Evolutionary conservation across 1,140 invertebrate genomes (phyloP), one percentile per base, ranked within the genome.

Genomic region (Drosophila nannoptera): DNA sequence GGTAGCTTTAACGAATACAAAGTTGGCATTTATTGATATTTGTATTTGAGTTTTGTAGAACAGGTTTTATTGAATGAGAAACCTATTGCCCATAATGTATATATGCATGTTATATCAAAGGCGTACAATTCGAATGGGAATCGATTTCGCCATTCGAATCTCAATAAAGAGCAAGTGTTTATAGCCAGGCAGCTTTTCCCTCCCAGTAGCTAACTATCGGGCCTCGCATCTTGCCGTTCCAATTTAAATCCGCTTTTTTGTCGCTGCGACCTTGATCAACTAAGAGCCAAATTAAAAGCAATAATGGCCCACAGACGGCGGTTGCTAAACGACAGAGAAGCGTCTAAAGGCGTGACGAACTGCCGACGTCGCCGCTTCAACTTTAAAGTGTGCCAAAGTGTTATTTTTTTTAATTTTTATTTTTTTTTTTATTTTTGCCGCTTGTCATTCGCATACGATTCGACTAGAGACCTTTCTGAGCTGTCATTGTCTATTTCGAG

Each of bases 291-390:
- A 83, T 84, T 75, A 84, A 84, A 78, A 77, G 65, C 81, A 76
- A 84, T 83, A 84, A 83, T 84, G 62, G 78, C 69, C 72, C 77
- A 66, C 49, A 78, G 74, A 84, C 69, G 48, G 38, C 69, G 76
- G 53, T 77, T 66, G 64, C 73, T 62, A 80, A 81, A 80, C 77
- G 77, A 77, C 77, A 63, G 72, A 65, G 80, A 73, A 69, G 73
- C 80, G 78, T 80, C 80, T 84, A 62, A 72, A 83, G 78, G 78
- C 78, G 78, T 83, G 76, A 83, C 78, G 76, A 80, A 83, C 80
- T 78, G 80, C 76, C 76, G 80, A 84, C 71, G 70, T 76, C 56
- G 64, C 60, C 73, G 73, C 69, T 62, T 50, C 62, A 65, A 53
- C 61, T 82, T 53, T 64, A 78, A 83, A 83, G 78, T 84, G 78